Evolutionary conservation across 2,797 vertebrate species (phyloP).

Genomic region (Sparus aurata): DNA sequence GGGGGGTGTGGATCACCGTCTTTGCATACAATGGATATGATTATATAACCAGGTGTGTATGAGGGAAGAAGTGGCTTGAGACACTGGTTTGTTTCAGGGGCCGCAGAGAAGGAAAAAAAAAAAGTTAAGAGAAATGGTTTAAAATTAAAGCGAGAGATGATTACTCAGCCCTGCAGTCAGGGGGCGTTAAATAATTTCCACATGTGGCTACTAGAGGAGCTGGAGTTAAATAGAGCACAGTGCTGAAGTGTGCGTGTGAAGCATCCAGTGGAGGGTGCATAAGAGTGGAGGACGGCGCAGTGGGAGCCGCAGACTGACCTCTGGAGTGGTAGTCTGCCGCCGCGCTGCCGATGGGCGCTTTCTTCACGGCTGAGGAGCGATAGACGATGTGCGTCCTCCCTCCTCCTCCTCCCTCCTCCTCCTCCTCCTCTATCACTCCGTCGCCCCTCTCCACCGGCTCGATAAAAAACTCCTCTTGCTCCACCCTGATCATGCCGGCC

Average conservation of each 20-base stretch:
- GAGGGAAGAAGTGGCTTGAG: constrained; percentile 2
- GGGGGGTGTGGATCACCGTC: constrained; percentile 42
- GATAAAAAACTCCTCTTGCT: constrained; percentile 97
- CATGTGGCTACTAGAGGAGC: constrained; percentile 5
- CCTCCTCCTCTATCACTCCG: constrained; percentile 78
- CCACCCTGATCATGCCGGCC: constrained; percentile 97
- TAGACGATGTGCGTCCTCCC: constrained; percentile 96
- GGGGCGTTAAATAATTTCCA: neutral
- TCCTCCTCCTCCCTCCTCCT: constrained; percentile 86
- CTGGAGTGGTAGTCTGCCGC: constrained; percentile 82
- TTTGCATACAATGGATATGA: constrained; percentile 51
- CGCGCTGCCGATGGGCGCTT: constrained; percentile 64
- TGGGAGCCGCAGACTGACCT: constrained; percentile 87
- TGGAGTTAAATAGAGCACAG: constrained; percentile 1
- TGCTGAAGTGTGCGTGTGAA: constrained; percentile 21
- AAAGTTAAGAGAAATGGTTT: constrained; percentile 8
- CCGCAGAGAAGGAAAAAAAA: neutral
- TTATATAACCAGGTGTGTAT: constrained; percentile 50
- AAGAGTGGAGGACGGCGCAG: constrained; percentile 7
- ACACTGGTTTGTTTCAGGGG: constrained; percentile 5
- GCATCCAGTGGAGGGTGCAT: constrained; percentile 36
- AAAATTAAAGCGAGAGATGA: neutral
- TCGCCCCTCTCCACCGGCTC: constrained; percentile 92
- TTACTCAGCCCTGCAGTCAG: neutral
- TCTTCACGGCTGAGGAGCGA: constrained; percentile 90